A percentile compares a stretch with the other conserved stretches of the same genome.
These are phyloP conservation scores for Euclidia mi DNA, from an alignment of 2,888 invertebrate species.

Conservation along the genomic window DNA sequence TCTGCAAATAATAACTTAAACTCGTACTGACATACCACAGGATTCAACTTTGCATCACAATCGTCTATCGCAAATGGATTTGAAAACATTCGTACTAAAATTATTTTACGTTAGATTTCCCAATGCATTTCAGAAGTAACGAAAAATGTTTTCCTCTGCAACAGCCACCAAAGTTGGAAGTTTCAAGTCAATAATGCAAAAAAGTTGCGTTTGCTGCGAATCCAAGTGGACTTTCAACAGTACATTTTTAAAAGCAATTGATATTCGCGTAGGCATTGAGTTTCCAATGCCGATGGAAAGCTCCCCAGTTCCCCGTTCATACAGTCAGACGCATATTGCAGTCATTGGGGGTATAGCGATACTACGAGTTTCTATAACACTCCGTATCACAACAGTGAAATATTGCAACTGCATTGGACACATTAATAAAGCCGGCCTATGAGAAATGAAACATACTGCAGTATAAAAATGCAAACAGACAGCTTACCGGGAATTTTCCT, in stretches of 20 bases:
- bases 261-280: slow-evolving; percentile 63
- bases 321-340: slow-evolving; percentile 65
- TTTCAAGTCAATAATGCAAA: slow-evolving; percentile 45
- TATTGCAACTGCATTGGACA: too few species aligned
- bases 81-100: slow-evolving; percentile 6
- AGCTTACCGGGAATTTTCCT: slow-evolving; percentile 9
- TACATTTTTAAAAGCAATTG: slow-evolving; percentile 67
- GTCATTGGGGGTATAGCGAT: slow-evolving; percentile 55
- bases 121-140: slow-evolving; percentile 19
- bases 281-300: slow-evolving; percentile 64
- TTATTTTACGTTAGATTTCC: slow-evolving; percentile 6
- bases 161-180: slow-evolving; percentile 27
- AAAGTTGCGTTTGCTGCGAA: slow-evolving; percentile 30
- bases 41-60: background rate
- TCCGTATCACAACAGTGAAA: slow-evolving; percentile 47
- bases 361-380: slow-evolving; percentile 41
- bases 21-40: too few species aligned
- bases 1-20: too few species aligned
- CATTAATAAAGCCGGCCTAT: slow-evolving; percentile 44
- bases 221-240: slow-evolving; percentile 42
- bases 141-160: slow-evolving; percentile 23
- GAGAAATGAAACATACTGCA: slow-evolving; percentile 32
- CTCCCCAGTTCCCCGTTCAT: slow-evolving; percentile 63
- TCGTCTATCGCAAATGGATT: slow-evolving; percentile 3
- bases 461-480: slow-evolving; percentile 17